phyloP scores from a whole-genome alignment of 2,113 vertebrate species.

The Microtus richardsoni region DNA sequence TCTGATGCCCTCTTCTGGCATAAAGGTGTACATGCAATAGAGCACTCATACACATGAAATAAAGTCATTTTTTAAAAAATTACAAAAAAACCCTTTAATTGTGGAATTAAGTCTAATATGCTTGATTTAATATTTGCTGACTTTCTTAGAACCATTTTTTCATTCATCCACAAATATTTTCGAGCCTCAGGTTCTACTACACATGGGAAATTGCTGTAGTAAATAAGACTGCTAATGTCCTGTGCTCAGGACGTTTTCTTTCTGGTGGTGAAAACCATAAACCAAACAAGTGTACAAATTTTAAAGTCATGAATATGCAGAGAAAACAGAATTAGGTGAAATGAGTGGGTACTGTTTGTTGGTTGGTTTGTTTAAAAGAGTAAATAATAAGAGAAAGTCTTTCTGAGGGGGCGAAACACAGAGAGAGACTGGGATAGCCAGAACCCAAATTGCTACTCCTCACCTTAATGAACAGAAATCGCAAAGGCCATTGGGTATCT shows the following conservation, averaged over 20 bases:
- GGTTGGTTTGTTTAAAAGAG: background rate
- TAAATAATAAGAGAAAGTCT: background rate
- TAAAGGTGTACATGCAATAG: no score
- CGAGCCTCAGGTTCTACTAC: background rate
- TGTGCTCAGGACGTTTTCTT: background rate
- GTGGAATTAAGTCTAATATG: background rate
- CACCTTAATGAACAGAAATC: background rate
- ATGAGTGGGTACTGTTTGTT: background rate
- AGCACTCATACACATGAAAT: no score
- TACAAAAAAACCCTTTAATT: background rate
- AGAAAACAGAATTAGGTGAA: background rate
- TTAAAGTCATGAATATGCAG: background rate
- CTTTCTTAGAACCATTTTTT: background rate
- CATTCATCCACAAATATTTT: conserved; percentile 2
- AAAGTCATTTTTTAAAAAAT: no score
- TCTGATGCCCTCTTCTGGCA: no score
- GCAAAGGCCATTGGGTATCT: background rate
- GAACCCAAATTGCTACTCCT: background rate
- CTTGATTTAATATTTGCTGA: background rate
- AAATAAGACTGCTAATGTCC: background rate
- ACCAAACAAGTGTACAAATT: background rate
- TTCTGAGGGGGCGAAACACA: background rate
- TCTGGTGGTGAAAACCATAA: background rate
- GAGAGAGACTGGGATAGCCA: background rate
- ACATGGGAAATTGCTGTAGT: background rate